A percentile compares a stretch with the other conserved stretches of the same genome.
phyloP scores from a whole-genome alignment of 1,140 invertebrate genomes.

The Radopholus similis region DNA sequence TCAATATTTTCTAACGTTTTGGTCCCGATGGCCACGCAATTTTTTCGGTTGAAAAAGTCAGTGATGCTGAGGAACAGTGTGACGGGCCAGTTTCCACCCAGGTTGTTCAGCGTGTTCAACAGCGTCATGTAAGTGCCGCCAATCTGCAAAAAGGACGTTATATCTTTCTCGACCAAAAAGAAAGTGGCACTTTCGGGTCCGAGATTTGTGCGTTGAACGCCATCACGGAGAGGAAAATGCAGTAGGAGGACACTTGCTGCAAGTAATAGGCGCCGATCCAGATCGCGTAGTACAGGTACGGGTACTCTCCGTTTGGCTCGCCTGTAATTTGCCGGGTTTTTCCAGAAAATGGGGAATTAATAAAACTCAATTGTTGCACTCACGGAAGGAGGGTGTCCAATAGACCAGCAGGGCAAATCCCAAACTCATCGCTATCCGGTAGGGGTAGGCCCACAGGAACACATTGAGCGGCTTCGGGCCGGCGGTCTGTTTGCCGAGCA shows the following conservation, averaged over 20 bases:
- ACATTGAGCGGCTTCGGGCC: conserved; percentile 68
- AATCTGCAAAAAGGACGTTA: conserved; percentile 63
- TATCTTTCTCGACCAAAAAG: not conserved
- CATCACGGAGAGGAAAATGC: conserved; percentile 73
- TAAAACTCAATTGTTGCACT: conserved; percentile 45
- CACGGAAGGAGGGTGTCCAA: conserved; percentile 72
- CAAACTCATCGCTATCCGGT: conserved; percentile 76
- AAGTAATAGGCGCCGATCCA: conserved; percentile 76
- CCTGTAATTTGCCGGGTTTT: not conserved
- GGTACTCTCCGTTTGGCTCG: conserved; percentile 67
- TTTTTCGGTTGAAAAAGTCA: conserved; percentile 65
- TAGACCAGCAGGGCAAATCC: conserved; percentile 78
- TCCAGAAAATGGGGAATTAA: not conserved
- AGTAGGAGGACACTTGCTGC: conserved; percentile 71
- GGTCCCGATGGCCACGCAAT: conserved; percentile 51
- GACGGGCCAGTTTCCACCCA: conserved; percentile 93
- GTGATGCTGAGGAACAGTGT: conserved; percentile 87
- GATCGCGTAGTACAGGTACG: conserved; percentile 75
- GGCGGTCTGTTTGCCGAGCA: conserved; percentile 80
- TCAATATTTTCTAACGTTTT: conserved; percentile 25
- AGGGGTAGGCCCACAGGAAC: conserved; percentile 82
- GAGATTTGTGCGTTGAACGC: conserved; percentile 73
- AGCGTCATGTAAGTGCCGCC: conserved; percentile 99
- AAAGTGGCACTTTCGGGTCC: conserved; percentile 68
- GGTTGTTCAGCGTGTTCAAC: conserved; percentile 88